phyloP scores from a whole-genome alignment of 2,888 invertebrate species.

The Sphinx pinastri region DNA sequence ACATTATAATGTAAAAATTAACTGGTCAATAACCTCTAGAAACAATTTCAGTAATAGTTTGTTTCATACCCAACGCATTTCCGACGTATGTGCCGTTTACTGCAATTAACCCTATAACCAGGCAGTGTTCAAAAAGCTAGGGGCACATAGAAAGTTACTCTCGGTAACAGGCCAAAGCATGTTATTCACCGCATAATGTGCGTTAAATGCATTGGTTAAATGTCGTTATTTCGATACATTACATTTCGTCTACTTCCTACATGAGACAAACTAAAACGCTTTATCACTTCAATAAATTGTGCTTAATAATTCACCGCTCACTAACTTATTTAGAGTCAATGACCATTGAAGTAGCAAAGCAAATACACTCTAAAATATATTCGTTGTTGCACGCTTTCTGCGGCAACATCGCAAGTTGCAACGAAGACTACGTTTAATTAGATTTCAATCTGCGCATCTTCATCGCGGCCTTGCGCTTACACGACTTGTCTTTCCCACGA shows the following conservation, averaged over 20 bases:
- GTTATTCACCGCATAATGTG: not conserved
- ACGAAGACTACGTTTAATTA: slow-evolving; percentile 45
- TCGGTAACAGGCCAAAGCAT: not conserved
- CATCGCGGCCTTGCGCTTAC: slow-evolving; percentile 60
- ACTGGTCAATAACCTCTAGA: too few species aligned
- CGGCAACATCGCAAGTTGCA: not conserved
- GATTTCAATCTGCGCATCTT: slow-evolving; percentile 54
- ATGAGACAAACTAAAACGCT: slow-evolving; percentile 6
- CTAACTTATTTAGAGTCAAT: not conserved
- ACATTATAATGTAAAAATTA: too few species aligned
- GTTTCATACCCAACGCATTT: too few species aligned
- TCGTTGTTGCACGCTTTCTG: not conserved
- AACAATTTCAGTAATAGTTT: not conserved
- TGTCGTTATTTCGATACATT: slow-evolving; percentile 1
- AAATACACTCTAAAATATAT: slow-evolving; percentile 37
- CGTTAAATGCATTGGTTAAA: not conserved
- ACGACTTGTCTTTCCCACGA: slow-evolving; percentile 59
- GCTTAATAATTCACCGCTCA: slow-evolving; percentile 13
- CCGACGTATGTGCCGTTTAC: not conserved
- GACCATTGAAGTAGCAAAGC: slow-evolving; percentile 37
- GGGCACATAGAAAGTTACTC: not conserved
- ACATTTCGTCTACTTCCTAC: slow-evolving; percentile 9
- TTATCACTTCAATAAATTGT: slow-evolving; percentile 29
- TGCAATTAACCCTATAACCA: not conserved
- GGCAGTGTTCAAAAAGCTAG: not conserved